A percentile compares a stretch with the other conserved stretches of the same genome.
Conservation (phyloP, 2,888 invertebrate species). For the Caradrina clavipalpis region DNA sequence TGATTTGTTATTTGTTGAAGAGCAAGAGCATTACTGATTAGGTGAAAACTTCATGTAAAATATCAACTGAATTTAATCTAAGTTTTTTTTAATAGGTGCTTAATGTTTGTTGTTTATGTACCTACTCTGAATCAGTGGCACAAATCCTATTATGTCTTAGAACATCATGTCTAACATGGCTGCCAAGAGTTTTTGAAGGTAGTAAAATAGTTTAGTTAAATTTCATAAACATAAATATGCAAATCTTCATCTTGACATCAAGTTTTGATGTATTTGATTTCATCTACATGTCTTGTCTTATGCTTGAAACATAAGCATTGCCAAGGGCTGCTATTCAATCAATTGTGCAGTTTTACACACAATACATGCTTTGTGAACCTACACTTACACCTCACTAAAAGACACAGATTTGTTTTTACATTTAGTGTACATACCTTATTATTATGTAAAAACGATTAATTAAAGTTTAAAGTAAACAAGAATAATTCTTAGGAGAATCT, state of each 20-base stretch:
- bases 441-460: not conserved
- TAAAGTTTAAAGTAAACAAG: not conserved
- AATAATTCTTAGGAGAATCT: not conserved
- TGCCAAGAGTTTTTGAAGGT: no score
- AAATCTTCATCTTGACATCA: not conserved
- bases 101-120: not conserved
- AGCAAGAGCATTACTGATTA: not conserved
- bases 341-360: not conserved
- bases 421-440: no score
- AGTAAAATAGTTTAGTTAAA: no score
- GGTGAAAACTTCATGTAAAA: constrained; percentile 2
- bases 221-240: not conserved
- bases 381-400: not conserved
- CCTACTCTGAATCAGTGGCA: no score
- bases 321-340: not conserved
- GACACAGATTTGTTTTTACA: no score
- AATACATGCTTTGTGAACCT: not conserved
- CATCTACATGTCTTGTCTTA: not conserved
- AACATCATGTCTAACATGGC: not conserved
- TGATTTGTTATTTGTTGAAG: constrained; percentile 3
- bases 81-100: not conserved
- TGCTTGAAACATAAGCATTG: not conserved
- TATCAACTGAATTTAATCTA: not conserved
- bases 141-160: not conserved
- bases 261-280: not conserved